A percentile compares a stretch with the other conserved stretches of the same genome.
These are phyloP conservation scores for Ariolimax columbianus DNA, from an alignment of 2,888 invertebrate genomes.

Conservation along the genomic window DNA sequence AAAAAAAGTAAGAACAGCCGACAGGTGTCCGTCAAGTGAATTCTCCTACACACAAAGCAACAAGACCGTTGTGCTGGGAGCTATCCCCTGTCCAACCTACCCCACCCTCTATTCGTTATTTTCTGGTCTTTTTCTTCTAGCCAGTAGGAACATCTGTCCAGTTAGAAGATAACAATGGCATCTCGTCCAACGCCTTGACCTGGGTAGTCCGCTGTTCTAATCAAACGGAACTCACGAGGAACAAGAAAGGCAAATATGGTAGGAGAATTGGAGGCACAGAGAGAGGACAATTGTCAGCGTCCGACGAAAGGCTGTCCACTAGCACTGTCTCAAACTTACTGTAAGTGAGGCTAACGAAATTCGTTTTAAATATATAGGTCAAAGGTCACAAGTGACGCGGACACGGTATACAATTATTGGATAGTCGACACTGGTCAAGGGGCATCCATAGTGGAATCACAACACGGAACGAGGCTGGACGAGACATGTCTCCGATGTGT, in stretches of 20 bases:
- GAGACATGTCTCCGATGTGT: too few relatives aligned
- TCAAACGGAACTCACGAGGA: background rate
- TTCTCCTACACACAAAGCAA: background rate
- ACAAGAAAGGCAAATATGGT: background rate
- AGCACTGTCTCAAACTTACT: too few relatives aligned
- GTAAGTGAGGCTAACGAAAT: too few relatives aligned
- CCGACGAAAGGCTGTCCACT: too few relatives aligned
- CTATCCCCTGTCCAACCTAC: background rate
- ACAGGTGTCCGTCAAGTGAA: background rate
- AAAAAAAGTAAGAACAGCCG: background rate
- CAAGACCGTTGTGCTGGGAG: background rate
- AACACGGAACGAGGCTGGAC: too few relatives aligned
- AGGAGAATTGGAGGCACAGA: background rate
- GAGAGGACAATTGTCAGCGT: too few relatives aligned
- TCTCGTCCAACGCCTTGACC: background rate
- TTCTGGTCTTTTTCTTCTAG: background rate
- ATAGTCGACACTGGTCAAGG: too few relatives aligned
- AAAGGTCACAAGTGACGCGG: background rate
- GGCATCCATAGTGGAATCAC: too few relatives aligned
- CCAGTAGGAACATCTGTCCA: slow-evolving; percentile 28
- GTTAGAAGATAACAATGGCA: slow-evolving; percentile 10
- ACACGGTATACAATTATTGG: background rate
- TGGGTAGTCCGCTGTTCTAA: background rate
- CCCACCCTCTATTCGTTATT: background rate
- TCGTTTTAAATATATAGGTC: too few relatives aligned